These are phyloP conservation scores for Fistularia commersonii DNA, from an alignment of 2,797 vertebrate genomes.

Conservation along the genomic window DNA sequence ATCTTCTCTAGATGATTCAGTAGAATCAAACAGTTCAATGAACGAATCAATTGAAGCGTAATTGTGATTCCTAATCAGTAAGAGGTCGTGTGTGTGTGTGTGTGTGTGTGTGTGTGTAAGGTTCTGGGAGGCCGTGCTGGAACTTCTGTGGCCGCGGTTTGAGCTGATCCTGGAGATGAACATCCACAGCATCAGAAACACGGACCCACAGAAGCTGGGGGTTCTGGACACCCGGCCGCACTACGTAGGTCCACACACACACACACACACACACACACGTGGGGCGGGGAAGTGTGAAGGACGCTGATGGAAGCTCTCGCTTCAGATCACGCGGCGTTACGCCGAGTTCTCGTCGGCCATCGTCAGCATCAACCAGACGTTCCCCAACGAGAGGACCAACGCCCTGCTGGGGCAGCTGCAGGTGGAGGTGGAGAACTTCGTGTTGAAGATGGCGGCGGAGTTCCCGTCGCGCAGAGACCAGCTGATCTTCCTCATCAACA, in stretches of 20 bases:
- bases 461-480: conserved; percentile 91
- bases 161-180: conserved; percentile 91
- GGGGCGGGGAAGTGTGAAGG: too few relatives aligned
- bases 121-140: conserved; percentile 89
- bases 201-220: conserved; percentile 89
- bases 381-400: conserved; percentile 85
- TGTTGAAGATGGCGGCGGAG: conserved; percentile 91
- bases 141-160: conserved; percentile 90
- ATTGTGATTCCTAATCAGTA: too few relatives aligned
- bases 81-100: not conserved
- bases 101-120: conserved; percentile 55
- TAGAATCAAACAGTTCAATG: too few relatives aligned
- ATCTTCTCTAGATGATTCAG: too few relatives aligned
- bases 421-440: conserved; percentile 92
- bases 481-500: conserved; percentile 94
- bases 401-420: conserved; percentile 86
- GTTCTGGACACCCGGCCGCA: conserved; percentile 88
- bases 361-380: conserved; percentile 94
- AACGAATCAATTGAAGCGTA: too few relatives aligned
- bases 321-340: conserved; percentile 89
- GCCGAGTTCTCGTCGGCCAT: conserved; percentile 92
- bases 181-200: conserved; percentile 89
- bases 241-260: conserved; percentile 73
- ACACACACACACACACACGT: conserved; percentile 21
- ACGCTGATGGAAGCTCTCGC: not conserved